These are phyloP conservation scores for Archegozetes longisetosus DNA, from an alignment of 1,140 invertebrate species.

Conservation along the genomic window DNA sequence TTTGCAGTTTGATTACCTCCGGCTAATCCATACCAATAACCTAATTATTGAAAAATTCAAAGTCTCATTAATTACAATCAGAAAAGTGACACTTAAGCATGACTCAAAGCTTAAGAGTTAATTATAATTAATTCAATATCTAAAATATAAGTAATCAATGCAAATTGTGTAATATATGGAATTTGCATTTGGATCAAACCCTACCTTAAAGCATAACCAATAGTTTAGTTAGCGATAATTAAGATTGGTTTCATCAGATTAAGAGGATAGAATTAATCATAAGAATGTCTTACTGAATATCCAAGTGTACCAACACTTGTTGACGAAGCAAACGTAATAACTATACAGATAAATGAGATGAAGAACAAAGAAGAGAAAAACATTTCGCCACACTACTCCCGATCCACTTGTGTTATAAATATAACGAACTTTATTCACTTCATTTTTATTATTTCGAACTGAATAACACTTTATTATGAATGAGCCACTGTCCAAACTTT, in stretches of 20 bases:
- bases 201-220: too few relatives aligned
- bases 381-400: constrained; percentile 4
- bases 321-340: not conserved
- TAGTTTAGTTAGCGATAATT: too few relatives aligned
- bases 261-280: too few relatives aligned
- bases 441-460: too few relatives aligned
- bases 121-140: too few relatives aligned
- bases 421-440: not conserved
- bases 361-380: not conserved
- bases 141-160: too few relatives aligned
- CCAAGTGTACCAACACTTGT: not conserved
- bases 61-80: not conserved
- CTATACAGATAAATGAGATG: constrained; percentile 5
- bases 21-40: not conserved
- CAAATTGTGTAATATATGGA: too few relatives aligned
- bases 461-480: not conserved
- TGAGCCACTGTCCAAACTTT: not conserved
- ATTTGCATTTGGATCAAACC: too few relatives aligned
- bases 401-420: not conserved
- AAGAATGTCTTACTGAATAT: not conserved
- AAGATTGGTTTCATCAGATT: too few relatives aligned
- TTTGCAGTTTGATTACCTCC: not conserved
- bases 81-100: too few relatives aligned
- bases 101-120: too few relatives aligned
- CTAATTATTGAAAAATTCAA: not conserved